Evolutionary conservation across 2,888 invertebrate genomes (phyloP).

Genomic region (Amblyteles armatorius): DNA sequence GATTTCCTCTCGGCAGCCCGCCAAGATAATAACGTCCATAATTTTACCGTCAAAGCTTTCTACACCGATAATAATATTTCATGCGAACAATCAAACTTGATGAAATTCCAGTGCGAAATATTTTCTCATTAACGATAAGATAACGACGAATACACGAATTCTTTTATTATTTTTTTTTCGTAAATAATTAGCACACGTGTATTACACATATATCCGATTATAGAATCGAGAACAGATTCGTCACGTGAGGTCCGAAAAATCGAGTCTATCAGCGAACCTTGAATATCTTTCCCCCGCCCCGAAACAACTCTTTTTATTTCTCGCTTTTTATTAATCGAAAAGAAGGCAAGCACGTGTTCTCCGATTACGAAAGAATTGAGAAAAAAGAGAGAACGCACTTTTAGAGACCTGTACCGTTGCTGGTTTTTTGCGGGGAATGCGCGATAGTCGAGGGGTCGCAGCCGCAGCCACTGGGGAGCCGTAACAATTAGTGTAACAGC

Average conservation of each 20-base stretch:
- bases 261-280: constrained; percentile 19
- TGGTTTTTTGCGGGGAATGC: constrained; percentile 54
- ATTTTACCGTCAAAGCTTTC: constrained; percentile 8
- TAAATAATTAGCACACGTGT: constrained; percentile 3
- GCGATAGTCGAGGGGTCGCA: constrained; percentile 58
- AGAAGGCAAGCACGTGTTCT: constrained; percentile 37
- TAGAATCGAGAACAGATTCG: constrained; percentile 40
- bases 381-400: constrained; percentile 35
- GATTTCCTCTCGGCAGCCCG: constrained; percentile 26
- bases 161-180: not conserved
- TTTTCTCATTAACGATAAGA: not conserved
- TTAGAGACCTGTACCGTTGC: constrained; percentile 7
- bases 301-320: not conserved
- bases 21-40: constrained; percentile 29
- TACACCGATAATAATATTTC: not conserved
- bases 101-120: not conserved
- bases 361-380: constrained; percentile 59
- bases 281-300: not conserved
- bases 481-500: constrained; percentile 82
- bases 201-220: not conserved
- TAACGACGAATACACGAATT: constrained; percentile 9
- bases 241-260: constrained; percentile 50
- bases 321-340: constrained; percentile 10
- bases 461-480: constrained; percentile 37
- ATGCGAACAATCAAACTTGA: not conserved